Conservation (phyloP, 2,797 vertebrate species). For the Neosilurus hyrtlii region DNA sequence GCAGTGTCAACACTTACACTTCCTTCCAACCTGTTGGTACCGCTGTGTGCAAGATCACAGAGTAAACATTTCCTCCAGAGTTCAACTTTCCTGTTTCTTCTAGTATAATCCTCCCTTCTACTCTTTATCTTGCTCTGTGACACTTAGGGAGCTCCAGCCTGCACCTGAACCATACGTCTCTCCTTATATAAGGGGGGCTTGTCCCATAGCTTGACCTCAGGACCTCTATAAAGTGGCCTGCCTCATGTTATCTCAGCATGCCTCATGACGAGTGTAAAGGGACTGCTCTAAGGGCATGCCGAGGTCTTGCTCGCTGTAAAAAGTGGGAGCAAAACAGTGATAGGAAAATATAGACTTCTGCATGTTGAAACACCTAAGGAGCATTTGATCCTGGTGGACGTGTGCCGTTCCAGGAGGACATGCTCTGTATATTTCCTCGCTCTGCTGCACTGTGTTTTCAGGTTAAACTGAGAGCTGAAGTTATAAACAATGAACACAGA, state of each 20-base stretch:
- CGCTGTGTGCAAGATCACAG: conserved; percentile 41
- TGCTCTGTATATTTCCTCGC: conserved; percentile 65
- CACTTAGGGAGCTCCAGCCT: conserved; percentile 53
- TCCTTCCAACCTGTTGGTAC: conserved; percentile 17
- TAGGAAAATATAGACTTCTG: conserved; percentile 60
- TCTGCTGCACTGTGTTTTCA: conserved; percentile 38
- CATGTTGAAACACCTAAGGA: conserved; percentile 61
- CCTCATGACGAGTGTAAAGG: conserved; percentile 70
- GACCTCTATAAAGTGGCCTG: conserved; percentile 61
- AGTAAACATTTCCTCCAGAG: conserved; percentile 39
- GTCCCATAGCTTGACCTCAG: conserved; percentile 57
- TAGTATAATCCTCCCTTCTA: conserved; percentile 24
- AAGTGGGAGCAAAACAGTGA: conserved; percentile 49
- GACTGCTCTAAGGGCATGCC: conserved; percentile 60
- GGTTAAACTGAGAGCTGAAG: conserved; percentile 57
- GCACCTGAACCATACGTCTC: conserved; percentile 57
- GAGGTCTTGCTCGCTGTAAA: conserved; percentile 68
- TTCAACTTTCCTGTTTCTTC: conserved; percentile 32
- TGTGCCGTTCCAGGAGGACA: conserved; percentile 63
- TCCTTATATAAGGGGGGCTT: conserved; percentile 48
- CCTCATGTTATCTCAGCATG: conserved; percentile 67
- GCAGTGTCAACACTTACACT: background rate
- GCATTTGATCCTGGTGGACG: conserved; percentile 69
- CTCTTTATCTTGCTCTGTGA: conserved; percentile 30
- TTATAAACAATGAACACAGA: conserved; percentile 61